Evolutionary conservation across 2,888 invertebrate species (phyloP).

Genomic region (Tinea trinotella): DNA sequence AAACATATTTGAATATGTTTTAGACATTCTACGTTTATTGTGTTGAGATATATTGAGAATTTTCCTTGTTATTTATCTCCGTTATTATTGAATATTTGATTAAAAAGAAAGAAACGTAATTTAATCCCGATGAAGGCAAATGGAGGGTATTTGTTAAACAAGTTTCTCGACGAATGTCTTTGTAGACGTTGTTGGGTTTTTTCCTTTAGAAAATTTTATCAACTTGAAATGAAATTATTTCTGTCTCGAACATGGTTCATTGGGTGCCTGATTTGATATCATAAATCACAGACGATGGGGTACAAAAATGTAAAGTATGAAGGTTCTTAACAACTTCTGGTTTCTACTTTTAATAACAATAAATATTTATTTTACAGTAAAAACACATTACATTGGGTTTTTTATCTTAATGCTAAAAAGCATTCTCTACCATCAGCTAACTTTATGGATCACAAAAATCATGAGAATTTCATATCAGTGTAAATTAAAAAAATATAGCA

Average conservation of each 20-base stretch:
- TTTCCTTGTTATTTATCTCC: conserved; percentile 3
- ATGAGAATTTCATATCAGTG: too few relatives aligned
- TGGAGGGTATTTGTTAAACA: conserved; percentile 16
- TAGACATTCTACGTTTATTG: not conserved
- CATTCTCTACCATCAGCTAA: too few relatives aligned
- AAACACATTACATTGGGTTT: too few relatives aligned
- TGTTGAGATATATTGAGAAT: not conserved
- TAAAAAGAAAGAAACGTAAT: not conserved
- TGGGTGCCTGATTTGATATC: conserved; percentile 17
- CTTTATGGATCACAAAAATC: too few relatives aligned
- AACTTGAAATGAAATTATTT: conserved; percentile 17
- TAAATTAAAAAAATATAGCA: too few relatives aligned
- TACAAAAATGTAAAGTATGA: conserved; percentile 7
- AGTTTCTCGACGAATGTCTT: conserved; percentile 6
- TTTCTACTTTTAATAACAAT: not conserved
- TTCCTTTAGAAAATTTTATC: conserved; percentile 21
- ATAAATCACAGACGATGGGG: conserved; percentile 3
- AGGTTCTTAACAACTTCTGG: conserved; percentile 6
- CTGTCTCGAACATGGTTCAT: conserved; percentile 14
- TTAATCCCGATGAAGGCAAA: conserved; percentile 1
- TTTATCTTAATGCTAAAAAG: too few relatives aligned
- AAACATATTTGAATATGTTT: too few relatives aligned
- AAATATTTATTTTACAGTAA: too few relatives aligned
- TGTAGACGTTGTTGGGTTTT: conserved; percentile 17
- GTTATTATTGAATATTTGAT: conserved; percentile 6